Evolutionary conservation across 2,797 vertebrate species (phyloP).

Genomic region (Botia kubotai): DNA sequence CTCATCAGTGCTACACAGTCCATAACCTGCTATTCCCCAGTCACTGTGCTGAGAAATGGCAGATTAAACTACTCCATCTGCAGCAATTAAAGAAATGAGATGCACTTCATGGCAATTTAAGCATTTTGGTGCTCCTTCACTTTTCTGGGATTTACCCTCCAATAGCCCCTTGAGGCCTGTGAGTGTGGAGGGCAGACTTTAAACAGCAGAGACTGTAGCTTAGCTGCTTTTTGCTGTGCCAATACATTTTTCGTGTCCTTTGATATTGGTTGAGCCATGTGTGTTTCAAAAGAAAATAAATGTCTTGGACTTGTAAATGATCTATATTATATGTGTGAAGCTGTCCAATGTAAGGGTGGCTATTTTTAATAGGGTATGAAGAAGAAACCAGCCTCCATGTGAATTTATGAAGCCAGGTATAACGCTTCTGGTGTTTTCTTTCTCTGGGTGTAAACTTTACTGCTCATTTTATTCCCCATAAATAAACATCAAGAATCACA

Average conservation of each 20-base stretch:
- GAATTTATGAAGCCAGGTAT: slow-evolving; percentile 19
- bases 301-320: not conserved
- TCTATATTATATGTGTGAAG: not conserved
- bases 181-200: slow-evolving; percentile 9
- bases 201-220: slow-evolving; percentile 5
- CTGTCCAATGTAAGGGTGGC: not conserved
- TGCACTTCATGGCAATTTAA: slow-evolving; percentile 56
- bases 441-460: slow-evolving; percentile 1
- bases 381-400: not conserved
- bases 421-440: slow-evolving; percentile 16
- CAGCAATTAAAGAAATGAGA: slow-evolving; percentile 56
- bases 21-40: slow-evolving; percentile 30
- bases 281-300: not conserved
- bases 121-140: slow-evolving; percentile 40
- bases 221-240: not conserved
- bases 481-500: slow-evolving; percentile 29
- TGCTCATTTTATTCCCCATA: slow-evolving; percentile 14
- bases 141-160: slow-evolving; percentile 47
- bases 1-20: slow-evolving; percentile 1
- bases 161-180: slow-evolving; percentile 14
- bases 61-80: slow-evolving; percentile 56
- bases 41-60: slow-evolving; percentile 45
- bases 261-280: not conserved
- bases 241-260: not conserved
- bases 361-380: not conserved